phyloP scores from a whole-genome alignment of 2,113 vertebrate species.

The Myrmecophaga tridactyla region DNA sequence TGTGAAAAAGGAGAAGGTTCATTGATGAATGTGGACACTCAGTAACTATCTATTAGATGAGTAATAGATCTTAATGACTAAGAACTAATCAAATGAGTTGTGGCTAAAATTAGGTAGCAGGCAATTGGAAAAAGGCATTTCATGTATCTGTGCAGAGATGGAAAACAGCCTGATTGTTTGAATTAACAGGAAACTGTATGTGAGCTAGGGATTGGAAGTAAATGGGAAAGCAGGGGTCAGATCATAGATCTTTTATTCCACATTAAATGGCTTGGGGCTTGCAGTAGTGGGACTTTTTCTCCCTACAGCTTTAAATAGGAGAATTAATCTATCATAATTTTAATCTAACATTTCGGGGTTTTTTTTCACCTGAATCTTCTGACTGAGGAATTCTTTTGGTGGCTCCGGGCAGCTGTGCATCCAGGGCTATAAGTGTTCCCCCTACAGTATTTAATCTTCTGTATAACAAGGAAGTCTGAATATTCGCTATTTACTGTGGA shows the following conservation, averaged over 20 bases:
- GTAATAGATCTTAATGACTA: neutral
- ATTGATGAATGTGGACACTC: neutral
- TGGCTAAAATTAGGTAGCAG: neutral
- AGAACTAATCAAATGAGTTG: neutral
- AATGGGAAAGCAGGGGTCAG: neutral
- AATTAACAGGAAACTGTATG: neutral
- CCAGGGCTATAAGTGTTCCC: constrained; percentile 37
- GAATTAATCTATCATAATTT: constrained; percentile 24
- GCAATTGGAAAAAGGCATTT: neutral
- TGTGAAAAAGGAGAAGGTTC: neutral
- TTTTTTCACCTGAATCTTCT: neutral
- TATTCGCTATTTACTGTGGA: neutral
- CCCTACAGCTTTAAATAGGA: neutral
- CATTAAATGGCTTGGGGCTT: neutral
- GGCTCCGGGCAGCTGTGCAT: constrained; percentile 8
- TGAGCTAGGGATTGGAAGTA: neutral
- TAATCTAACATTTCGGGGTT: neutral
- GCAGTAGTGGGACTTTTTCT: neutral
- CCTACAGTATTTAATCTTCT: constrained; percentile 51
- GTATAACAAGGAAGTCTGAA: neutral
- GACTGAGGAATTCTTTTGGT: constrained; percentile 6
- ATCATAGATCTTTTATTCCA: neutral
- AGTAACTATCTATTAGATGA: neutral
- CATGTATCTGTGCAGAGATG: neutral
- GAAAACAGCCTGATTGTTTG: neutral